Evolutionary conservation across 1,140 invertebrate species (phyloP).

Genomic region (Asbolus verrucosus): DNA sequence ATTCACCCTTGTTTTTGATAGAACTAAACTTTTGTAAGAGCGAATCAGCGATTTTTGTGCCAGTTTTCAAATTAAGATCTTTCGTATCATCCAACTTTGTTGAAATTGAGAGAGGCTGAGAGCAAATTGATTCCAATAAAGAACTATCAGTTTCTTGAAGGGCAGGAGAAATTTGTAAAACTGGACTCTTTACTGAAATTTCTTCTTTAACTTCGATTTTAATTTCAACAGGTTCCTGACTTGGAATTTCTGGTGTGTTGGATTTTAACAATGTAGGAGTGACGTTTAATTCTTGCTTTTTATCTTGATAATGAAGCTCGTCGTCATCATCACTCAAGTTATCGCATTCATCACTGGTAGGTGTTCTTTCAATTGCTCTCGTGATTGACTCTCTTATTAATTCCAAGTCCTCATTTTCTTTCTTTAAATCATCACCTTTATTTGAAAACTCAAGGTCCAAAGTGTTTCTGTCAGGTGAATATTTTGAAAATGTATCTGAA

Average conservation of each 20-base stretch:
- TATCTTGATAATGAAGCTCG: constrained; percentile 49
- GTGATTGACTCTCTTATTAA: constrained; percentile 28
- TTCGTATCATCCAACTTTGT: constrained; percentile 66
- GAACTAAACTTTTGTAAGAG: constrained; percentile 62
- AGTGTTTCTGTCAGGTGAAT: constrained; percentile 62
- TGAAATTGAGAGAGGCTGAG: constrained; percentile 56
- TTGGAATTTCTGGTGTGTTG: constrained; percentile 9
- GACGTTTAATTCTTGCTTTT: constrained; percentile 47
- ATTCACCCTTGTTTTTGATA: constrained; percentile 60
- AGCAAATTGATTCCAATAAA: constrained; percentile 60
- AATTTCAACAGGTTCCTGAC: constrained; percentile 45
- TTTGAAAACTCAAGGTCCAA: constrained; percentile 61
- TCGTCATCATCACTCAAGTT: constrained; percentile 62
- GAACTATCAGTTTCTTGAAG: constrained; percentile 63
- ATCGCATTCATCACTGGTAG: constrained; percentile 63
- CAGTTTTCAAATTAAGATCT: constrained; percentile 60
- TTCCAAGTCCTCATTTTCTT: constrained; percentile 63
- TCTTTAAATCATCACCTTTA: constrained; percentile 64
- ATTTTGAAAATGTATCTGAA: constrained; percentile 65
- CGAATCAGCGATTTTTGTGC: constrained; percentile 62
- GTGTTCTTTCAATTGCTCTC: constrained; percentile 63
- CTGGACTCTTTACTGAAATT: not conserved
- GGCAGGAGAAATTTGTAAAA: constrained; percentile 61
- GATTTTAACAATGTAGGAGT: constrained; percentile 27
- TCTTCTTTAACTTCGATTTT: constrained; percentile 40